phyloP scores from a whole-genome alignment of 2,888 invertebrate genomes.

The Lomographa bimaculata region DNA sequence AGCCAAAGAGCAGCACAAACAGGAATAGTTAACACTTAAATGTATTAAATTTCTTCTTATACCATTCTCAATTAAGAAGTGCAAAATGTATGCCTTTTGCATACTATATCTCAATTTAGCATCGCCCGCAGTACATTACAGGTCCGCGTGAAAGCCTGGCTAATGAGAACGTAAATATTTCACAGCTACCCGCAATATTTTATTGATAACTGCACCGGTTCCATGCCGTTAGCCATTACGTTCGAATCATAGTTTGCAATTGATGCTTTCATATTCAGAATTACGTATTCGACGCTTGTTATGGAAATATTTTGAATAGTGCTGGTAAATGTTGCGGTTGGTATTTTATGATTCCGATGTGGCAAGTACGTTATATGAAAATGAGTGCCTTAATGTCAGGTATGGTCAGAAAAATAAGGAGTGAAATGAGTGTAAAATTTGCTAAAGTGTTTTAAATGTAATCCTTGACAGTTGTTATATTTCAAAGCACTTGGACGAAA shows the following conservation, averaged over 20 bases:
- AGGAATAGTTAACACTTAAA: too few species aligned
- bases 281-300: constrained; percentile 18
- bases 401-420: too few species aligned
- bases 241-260: constrained; percentile 36
- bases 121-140: constrained; percentile 25
- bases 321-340: neutral
- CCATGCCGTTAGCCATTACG: constrained; percentile 30
- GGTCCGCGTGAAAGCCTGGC: constrained; percentile 36
- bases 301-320: constrained; percentile 11
- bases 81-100: constrained; percentile 17
- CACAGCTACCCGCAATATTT: constrained; percentile 54
- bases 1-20: too few species aligned
- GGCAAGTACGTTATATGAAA: too few species aligned
- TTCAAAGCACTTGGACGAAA: too few species aligned
- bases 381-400: too few species aligned
- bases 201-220: constrained; percentile 51
- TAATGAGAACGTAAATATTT: constrained; percentile 72
- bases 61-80: constrained; percentile 11
- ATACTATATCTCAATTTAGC: constrained; percentile 28
- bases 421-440: too few species aligned
- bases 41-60: too few species aligned
- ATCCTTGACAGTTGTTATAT: too few species aligned
- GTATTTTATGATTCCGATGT: too few species aligned
- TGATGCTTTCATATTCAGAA: constrained; percentile 31
- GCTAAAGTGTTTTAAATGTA: too few species aligned